A percentile compares a stretch with the other conserved stretches of the same genome.
Evolutionary conservation across 2,888 invertebrate genomes (phyloP).

Genomic region (Lepidocyrtinus sp.): DNA sequence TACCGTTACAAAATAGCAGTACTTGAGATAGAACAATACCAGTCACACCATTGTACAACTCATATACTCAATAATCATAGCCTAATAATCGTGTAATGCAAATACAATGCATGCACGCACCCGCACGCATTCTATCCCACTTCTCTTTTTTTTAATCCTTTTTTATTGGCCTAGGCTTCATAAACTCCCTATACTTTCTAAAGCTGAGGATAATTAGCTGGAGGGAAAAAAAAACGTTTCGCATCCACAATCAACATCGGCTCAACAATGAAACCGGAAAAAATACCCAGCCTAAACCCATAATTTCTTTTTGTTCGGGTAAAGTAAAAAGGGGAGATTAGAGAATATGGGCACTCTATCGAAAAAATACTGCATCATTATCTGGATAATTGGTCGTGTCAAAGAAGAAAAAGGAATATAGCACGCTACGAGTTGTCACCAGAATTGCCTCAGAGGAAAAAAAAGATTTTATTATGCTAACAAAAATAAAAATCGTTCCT

Average conservation of each 20-base stretch:
- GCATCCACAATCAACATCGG: slow-evolving; percentile 25
- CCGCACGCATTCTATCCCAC: slow-evolving; percentile 4
- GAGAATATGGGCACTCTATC: neutral
- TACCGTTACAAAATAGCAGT: slow-evolving; percentile 24
- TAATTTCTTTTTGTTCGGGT: neutral
- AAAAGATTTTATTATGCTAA: too few species aligned
- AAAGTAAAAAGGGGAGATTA: neutral
- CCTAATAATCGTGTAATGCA: neutral
- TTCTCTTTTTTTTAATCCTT: slow-evolving; percentile 25
- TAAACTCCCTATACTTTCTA: neutral
- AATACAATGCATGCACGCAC: neutral
- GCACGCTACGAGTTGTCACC: slow-evolving; percentile 47
- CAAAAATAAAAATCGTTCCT: slow-evolving; percentile 17
- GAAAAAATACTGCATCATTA: slow-evolving; percentile 36
- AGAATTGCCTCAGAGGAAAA: too few species aligned
- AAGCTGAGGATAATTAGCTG: slow-evolving; percentile 22
- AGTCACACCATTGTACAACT: slow-evolving; percentile 42
- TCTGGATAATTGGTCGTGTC: slow-evolving; percentile 55
- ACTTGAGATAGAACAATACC: slow-evolving; percentile 47
- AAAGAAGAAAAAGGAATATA: slow-evolving; percentile 22
- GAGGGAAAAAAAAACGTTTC: too few species aligned
- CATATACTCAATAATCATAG: neutral
- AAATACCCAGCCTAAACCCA: slow-evolving; percentile 24
- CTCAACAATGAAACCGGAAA: slow-evolving; percentile 34
- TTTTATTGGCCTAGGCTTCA: slow-evolving; percentile 29